Conservation (phyloP, 1,140 invertebrate genomes). For the Drosophila nebulosa region DNA sequence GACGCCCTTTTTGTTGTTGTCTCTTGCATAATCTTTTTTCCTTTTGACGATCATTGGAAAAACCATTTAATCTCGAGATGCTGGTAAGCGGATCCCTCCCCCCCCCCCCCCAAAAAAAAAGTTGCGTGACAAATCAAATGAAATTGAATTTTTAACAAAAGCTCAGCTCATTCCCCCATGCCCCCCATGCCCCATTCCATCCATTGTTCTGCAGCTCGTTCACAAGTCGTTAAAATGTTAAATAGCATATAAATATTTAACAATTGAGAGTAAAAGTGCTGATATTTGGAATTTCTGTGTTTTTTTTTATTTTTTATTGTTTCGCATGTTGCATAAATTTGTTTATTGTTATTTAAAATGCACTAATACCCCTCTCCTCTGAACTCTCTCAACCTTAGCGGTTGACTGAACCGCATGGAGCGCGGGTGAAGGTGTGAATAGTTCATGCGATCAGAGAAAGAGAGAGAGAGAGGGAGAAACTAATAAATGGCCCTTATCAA, state of each 20-base stretch:
- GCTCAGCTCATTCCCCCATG: too few relatives aligned
- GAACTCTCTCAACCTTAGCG: not conserved
- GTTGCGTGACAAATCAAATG: slow-evolving; percentile 30
- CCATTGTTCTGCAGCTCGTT: slow-evolving; percentile 3
- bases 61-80: not conserved
- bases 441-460: not conserved
- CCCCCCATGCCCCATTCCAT: too few relatives aligned
- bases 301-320: too few relatives aligned
- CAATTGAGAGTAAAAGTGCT: slow-evolving; percentile 70
- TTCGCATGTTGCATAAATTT: slow-evolving; percentile 15
- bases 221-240: slow-evolving; percentile 39
- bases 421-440: not conserved
- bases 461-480: not conserved
- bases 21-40: not conserved
- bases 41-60: not conserved
- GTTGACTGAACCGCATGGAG: not conserved
- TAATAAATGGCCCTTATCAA: not conserved
- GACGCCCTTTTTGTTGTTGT: not conserved
- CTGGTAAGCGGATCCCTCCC: slow-evolving; percentile 59
- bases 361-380: not conserved
- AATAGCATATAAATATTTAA: slow-evolving; percentile 13
- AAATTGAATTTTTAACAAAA: slow-evolving; percentile 5
- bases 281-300: slow-evolving; percentile 6
- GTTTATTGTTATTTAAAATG: slow-evolving; percentile 7
- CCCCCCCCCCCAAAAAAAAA: too few relatives aligned